Base-by-base conservation (phyloP, 2,888 invertebrate genomes). In the Adelognathus sp. region DNA sequence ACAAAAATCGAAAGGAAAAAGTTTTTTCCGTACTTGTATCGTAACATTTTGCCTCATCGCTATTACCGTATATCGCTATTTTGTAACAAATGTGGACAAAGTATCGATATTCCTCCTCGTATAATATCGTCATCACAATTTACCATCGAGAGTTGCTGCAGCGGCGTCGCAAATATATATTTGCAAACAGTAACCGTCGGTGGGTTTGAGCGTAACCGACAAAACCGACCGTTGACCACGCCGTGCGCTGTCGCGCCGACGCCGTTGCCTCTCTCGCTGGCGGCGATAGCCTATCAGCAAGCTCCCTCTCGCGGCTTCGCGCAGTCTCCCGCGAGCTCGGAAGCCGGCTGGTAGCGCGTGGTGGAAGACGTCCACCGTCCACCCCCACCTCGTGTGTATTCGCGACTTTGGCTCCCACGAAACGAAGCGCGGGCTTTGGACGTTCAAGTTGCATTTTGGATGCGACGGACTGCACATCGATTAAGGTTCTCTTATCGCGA, bases 371-470 rank as follows among this genome's bases (percentile, higher is more conserved):
- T 72, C 66, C 46, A 69, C 75, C 61, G 63, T 72, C 66, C 46
- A 69, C 75, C 78, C 77, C 67, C 79, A 79, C 80, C 81, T 72
- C 79, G 75, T 81, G 67, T 77, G 72, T 56, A 61, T 33, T n/a
- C n/a, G n/a, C n/a, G n/a, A 67, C 54, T 76, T 82, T 79, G 66
- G 11, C 80, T n/a, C n/a, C n/a, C 63, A 84, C 83, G 27, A 67
- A 72, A 69, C 80, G 87, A 90, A 90, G 87, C 89, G 90, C 90
- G 89, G 87, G 89, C 86, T 88, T 84, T 79, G 74, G n/a, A n/a
- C n/a, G 90, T 90, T 90, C 86, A 91, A 91, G 90, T 91, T 91
- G 90, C 89, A 89, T 89, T 89, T 90, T 90, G 89, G 90, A 90
- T 89, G 90, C 90, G 90, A 87, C 86, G 89, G 89, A 86, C 88